A percentile compares a stretch with the other conserved stretches of the same genome.
phyloP scores from a whole-genome alignment of 2,888 invertebrate genomes.

The Acleris literana region DNA sequence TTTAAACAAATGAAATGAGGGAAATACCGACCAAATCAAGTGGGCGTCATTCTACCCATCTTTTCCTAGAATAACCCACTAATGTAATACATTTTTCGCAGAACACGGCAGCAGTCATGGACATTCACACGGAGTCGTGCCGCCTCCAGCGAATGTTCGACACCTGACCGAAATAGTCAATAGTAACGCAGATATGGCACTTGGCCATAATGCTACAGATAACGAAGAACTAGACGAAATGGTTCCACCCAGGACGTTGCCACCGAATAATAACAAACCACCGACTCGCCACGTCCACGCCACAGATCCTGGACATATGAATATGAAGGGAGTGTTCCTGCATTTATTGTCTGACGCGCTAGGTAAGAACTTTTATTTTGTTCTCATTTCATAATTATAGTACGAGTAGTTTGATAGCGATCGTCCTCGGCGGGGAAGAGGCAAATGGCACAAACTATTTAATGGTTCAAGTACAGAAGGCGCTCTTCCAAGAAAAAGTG shows the following conservation, averaged over 20 bases:
- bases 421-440: too few species aligned
- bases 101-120: constrained; percentile 89
- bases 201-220: constrained; percentile 74
- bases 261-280: constrained; percentile 67
- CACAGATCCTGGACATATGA: constrained; percentile 91
- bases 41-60: too few species aligned
- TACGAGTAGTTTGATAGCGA: too few species aligned
- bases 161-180: constrained; percentile 77
- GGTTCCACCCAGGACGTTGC: constrained; percentile 65
- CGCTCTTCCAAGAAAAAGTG: too few species aligned
- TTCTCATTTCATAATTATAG: background rate
- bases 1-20: too few species aligned
- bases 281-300: constrained; percentile 57
- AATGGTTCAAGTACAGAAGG: too few species aligned
- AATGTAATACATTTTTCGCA: constrained; percentile 52
- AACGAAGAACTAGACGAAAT: constrained; percentile 76
- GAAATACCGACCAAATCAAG: too few species aligned
- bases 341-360: constrained; percentile 98
- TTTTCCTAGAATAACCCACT: too few species aligned
- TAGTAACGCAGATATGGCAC: constrained; percentile 77
- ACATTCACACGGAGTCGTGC: constrained; percentile 85
- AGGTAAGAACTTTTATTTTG: constrained; percentile 81
- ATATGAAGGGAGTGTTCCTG: constrained; percentile 99
- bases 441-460: too few species aligned
- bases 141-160: constrained; percentile 75